Evolutionary conservation across 2,888 invertebrate genomes (phyloP).

Genomic region (Plagiodera versicolora): DNA sequence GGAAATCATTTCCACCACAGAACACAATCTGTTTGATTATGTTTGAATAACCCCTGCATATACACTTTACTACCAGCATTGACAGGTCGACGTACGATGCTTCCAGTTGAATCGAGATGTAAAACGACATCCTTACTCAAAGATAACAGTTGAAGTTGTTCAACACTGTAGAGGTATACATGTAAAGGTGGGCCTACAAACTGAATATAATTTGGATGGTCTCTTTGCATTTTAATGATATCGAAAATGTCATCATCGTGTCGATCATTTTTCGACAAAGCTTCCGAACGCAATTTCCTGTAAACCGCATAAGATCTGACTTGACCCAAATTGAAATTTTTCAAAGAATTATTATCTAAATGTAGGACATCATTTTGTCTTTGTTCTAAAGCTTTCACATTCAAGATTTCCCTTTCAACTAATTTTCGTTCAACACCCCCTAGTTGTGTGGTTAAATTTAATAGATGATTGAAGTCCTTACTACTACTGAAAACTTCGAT

Average conservation of each 20-base stretch:
- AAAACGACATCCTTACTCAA: conserved; percentile 1
- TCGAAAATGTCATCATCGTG: conserved; percentile 21
- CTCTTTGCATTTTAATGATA: conserved; percentile 21
- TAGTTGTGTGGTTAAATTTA: conserved; percentile 1
- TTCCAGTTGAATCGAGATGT: conserved; percentile 33
- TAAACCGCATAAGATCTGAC: conserved; percentile 28
- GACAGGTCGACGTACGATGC: conserved; percentile 23
- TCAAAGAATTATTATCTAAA: neutral
- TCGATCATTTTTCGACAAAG: conserved; percentile 15
- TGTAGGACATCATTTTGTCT: neutral
- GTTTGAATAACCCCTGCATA: conserved; percentile 21
- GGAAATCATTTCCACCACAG: conserved; percentile 27
- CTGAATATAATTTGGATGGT: conserved; percentile 30
- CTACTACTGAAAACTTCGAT: neutral
- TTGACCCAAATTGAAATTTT: conserved; percentile 14
- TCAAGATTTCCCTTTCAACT: conserved; percentile 1
- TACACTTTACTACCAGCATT: conserved; percentile 20
- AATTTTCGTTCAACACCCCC: neutral
- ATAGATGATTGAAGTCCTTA: conserved; percentile 2
- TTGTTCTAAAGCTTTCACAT: neutral
- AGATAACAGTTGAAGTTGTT: conserved; percentile 18
- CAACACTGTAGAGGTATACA: conserved; percentile 28
- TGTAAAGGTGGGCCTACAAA: conserved; percentile 28
- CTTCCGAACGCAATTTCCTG: conserved; percentile 28
- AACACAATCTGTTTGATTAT: conserved; percentile 19